Evolutionary conservation across 2,113 vertebrate species (phyloP), one percentile per base, ranked within the genome.

Genomic region (Nothoprocta pentlandii): DNA sequence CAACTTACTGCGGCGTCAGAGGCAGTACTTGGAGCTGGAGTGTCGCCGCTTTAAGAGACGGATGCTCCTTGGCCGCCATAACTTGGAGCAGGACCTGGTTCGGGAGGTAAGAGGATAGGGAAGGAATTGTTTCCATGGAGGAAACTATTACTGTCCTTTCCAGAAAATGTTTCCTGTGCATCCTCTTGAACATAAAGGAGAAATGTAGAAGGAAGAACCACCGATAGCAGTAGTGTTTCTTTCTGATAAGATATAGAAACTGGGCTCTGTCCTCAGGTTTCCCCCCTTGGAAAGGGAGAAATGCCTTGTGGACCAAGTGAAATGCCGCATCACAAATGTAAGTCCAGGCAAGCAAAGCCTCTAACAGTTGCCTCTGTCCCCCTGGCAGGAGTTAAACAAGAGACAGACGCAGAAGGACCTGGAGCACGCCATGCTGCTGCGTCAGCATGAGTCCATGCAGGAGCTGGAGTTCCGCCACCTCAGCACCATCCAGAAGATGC

Each of bases 361-460:
- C 76, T 94, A 64, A 62, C 59, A 80, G 71, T 77, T 84, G 67
- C 69, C 46, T 88, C 49, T 75, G 63, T 94, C 46, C 49, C 92
- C 68, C 85, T 69, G 86, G 77, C 96, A 99, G 99, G 99, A 99
- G 94, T 98, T 99, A 61, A 99, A 99, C 97, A 99, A 99, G 96
- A 98, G 99, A 83, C 99, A 99, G 95, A 99, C 99, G 4, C 99
- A 99, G 97, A 99, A 99, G 97, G 99, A 99, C 95, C 97, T 99
- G 96, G 99, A 99, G 92, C 99, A 99, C 8, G 99, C 99, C 88
- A 99, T 99, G 99, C 97, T 99, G 79, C 98, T 99, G 73, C 98
- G 99, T 56, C 99, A 99, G 95, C 99, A 99, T 16, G 99, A 99
- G 97, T 99, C 99, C 96, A 99, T 99, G 99, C 99, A 99, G 95